Percentiles rank a stretch among this genome's conserved stretches.
Evolutionary conservation across 2,888 invertebrate species (phyloP).

Genomic region (Perizoma flavofasciatum): DNA sequence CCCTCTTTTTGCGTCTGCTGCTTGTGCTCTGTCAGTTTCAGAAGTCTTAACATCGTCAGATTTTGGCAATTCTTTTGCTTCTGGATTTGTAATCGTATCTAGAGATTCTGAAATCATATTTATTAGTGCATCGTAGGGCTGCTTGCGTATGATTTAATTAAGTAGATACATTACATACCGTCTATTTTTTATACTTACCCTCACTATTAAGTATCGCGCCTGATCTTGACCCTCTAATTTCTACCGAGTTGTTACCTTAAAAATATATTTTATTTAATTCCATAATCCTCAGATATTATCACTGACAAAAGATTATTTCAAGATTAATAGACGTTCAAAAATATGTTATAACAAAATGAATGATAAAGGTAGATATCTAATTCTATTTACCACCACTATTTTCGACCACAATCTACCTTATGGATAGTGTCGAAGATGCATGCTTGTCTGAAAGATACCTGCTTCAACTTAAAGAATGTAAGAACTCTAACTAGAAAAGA

Average conservation of each 20-base stretch:
- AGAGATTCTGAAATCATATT: constrained; percentile 10
- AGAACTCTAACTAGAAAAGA: no score
- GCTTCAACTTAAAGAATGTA: no score
- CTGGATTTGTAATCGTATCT: neutral
- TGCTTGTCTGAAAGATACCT: no score
- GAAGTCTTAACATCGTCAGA: neutral
- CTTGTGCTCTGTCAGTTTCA: neutral
- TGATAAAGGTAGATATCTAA: no score
- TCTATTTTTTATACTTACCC: constrained; percentile 4
- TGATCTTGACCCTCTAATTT: constrained; percentile 11
- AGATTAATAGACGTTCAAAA: no score
- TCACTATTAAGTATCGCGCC: neutral
- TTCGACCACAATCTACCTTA: no score
- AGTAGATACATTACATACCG: no score
- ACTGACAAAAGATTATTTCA: no score
- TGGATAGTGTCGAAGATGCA: no score
- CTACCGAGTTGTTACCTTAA: constrained; percentile 7
- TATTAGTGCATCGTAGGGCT: neutral
- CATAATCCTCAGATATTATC: neutral
- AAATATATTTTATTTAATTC: neutral
- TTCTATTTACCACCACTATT: no score
- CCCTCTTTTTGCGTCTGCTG: constrained; percentile 5
- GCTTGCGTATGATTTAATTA: no score
- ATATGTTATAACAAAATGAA: no score
- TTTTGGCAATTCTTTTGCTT: constrained; percentile 4